These are phyloP conservation scores for Odontomachus brunneus DNA, from an alignment of 1,140 invertebrate genomes.

Conservation along the genomic window DNA sequence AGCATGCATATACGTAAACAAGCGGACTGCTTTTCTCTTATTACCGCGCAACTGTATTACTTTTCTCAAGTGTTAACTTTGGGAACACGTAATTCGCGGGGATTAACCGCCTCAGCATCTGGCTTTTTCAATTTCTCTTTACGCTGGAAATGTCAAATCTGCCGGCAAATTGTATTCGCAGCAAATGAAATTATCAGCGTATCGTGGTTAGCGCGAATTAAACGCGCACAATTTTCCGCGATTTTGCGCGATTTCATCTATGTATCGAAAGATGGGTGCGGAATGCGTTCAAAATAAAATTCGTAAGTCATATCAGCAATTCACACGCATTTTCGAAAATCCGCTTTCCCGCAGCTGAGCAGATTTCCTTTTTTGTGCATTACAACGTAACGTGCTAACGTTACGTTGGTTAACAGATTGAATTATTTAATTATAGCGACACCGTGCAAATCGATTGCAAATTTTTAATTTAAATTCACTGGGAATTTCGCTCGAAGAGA, in stretches of 20 bases:
- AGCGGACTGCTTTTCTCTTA: conserved; percentile 1
- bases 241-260: neutral
- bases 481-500: neutral
- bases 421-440: conserved; percentile 21
- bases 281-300: conserved; percentile 16
- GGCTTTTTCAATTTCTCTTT: conserved; percentile 20
- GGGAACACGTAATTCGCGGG: neutral
- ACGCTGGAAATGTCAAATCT: conserved; percentile 2
- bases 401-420: neutral
- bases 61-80: conserved; percentile 22
- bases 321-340: conserved; percentile 4
- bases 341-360: neutral
- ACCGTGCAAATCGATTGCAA: neutral
- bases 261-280: neutral
- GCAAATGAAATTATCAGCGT: conserved; percentile 5
- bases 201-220: conserved; percentile 18
- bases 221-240: conserved; percentile 6
- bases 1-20: conserved; percentile 35
- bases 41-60: neutral
- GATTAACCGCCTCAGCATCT: neutral
- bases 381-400: neutral
- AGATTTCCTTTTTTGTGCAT: conserved; percentile 32
- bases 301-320: conserved; percentile 13
- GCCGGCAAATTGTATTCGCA: conserved; percentile 4
- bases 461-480: conserved; percentile 9